Percentiles rank a stretch among this genome's conserved stretches.
Evolutionary conservation across 2,113 vertebrate genomes (phyloP).

Genomic region (Camelus bactrianus): DNA sequence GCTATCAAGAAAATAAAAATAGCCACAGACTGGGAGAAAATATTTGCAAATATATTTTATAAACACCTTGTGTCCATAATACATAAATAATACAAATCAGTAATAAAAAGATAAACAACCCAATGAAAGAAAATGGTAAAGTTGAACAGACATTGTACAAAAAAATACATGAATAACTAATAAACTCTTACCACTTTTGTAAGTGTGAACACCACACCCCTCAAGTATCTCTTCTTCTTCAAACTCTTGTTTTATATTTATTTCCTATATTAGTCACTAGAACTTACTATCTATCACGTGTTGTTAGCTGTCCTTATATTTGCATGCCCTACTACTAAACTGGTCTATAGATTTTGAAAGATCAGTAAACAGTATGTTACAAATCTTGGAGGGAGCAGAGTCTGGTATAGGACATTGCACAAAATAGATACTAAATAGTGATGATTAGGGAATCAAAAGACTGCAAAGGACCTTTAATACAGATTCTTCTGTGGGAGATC

Average conservation of each 20-base stretch:
- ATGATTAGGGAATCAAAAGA: constrained; percentile 11
- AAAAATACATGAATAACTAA: not conserved
- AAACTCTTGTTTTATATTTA: not conserved
- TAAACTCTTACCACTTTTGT: not conserved
- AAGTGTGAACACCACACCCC: not conserved
- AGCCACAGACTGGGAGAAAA: not conserved
- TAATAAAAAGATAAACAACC: not conserved
- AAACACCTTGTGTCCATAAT: not conserved
- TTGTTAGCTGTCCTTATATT: not conserved
- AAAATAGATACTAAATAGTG: not conserved
- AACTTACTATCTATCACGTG: not conserved
- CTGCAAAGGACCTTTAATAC: not conserved
- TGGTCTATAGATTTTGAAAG: not conserved
- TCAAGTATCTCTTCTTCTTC: not conserved
- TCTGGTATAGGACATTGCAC: not conserved
- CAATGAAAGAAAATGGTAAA: not conserved
- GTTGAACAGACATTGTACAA: not conserved
- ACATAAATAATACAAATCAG: not conserved
- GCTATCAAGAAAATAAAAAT: constrained; percentile 8
- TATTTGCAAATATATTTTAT: not conserved
- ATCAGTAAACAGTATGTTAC: not conserved
- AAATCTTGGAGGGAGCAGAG: not conserved
- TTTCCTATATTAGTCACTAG: not conserved
- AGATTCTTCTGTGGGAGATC: not conserved
- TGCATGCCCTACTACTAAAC: not conserved